Evolutionary conservation across 2,888 invertebrate genomes (phyloP), one percentile per base, ranked within the genome.

Genomic region (Drosophila heteroneura): DNA sequence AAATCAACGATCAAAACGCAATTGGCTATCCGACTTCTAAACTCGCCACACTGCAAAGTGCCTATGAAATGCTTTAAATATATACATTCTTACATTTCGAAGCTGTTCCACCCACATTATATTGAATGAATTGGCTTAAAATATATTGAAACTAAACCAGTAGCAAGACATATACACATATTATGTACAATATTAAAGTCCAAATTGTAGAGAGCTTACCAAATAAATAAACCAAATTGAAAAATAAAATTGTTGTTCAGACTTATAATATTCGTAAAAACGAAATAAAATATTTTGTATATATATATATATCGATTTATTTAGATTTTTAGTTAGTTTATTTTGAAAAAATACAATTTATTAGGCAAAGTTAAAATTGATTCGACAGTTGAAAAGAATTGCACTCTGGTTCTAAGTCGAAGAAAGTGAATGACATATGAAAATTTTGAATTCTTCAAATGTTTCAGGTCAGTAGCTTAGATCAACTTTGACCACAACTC

Each of bases 121-220:
- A 47, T 49, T 62, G 47, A 35, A 47, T 14, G 62, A 57, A 64
- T 51, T 33, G 53, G 62, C 56, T 70, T 68, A 58, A 64, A 62
- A 49, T 67, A 68, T 56, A 58, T 51, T 39, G 14, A 68, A 60
- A 67, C 63, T 47, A 63, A 59, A 66, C 39, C 57, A 61, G 76
- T 79, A 79, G 63, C 28, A 58, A 79, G 30, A 51, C 35, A 58
- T 61, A 54, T 28, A 63, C 49, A 59, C 32, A 68, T 32, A 32
- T 52, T 59, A 79, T 70, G 67, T 72, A 64, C 59, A 79, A 74
- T 59, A 66, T 74, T 59, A 52, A 79, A 68, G 81, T 83, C 83
- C 82, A 78, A 75, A 72, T 53, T 66, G 78, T 82, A 82, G 82
- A 82, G 82, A 82, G 84, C 82, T 82, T 82, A 79, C 68, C 41